Evolutionary conservation across 2,888 invertebrate species (phyloP).

Genomic region (Idaea biselata): DNA sequence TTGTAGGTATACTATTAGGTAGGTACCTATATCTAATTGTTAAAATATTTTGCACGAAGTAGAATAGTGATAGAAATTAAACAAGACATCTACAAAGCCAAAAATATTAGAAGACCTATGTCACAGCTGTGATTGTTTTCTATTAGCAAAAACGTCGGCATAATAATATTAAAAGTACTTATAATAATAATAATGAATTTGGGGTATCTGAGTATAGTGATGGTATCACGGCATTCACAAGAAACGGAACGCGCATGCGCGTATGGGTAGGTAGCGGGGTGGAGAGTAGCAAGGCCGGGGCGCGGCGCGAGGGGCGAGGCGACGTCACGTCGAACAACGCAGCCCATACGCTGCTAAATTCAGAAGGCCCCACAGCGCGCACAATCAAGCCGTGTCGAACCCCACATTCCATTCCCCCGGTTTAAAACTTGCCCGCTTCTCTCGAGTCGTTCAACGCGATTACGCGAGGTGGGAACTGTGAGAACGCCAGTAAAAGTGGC

Average conservation of each 20-base stretch:
- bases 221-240: conserved; percentile 65
- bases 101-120: no score
- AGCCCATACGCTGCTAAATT: conserved; percentile 61
- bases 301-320: conserved; percentile 60
- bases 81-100: no score
- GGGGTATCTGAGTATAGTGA: conserved; percentile 34
- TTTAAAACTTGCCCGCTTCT: conserved; percentile 72
- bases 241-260: conserved; percentile 74
- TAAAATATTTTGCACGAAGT: no score
- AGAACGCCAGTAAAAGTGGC: conserved; percentile 66
- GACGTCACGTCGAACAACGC: conserved; percentile 78
- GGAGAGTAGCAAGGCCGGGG: conserved; percentile 74
- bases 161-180: neutral
- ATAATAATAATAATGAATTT: conserved; percentile 11
- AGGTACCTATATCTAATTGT: no score
- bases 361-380: conserved; percentile 38
- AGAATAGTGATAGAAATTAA: no score
- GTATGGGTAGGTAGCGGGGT: conserved; percentile 56
- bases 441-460: conserved; percentile 73
- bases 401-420: conserved; percentile 39
- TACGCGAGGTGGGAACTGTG: conserved; percentile 72
- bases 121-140: no score
- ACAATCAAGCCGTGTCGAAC: conserved; percentile 21
- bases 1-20: no score
- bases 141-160: no score